phyloP scores from a whole-genome alignment of 2,888 invertebrate genomes.

The Frankliniella intonsa region DNA sequence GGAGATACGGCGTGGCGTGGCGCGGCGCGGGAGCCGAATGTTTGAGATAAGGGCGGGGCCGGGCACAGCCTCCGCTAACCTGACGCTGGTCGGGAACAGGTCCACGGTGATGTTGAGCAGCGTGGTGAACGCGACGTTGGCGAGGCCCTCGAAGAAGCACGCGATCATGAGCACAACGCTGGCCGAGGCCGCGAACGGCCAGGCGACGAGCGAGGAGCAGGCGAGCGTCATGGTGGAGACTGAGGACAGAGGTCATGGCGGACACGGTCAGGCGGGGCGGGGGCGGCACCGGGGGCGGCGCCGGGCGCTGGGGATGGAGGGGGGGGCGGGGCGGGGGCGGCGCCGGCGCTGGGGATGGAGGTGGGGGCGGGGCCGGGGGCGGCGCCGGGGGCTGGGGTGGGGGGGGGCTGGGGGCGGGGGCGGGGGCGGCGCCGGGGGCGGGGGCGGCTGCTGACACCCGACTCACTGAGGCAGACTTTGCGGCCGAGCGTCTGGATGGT shows the following conservation, averaged over 20 bases:
- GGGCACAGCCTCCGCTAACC: neutral
- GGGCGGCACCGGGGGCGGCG: neutral
- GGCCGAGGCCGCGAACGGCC: neutral
- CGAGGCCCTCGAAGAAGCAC: neutral
- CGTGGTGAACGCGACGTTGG: neutral
- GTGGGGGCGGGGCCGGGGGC: neutral
- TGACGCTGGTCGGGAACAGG: neutral
- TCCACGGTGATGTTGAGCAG: neutral
- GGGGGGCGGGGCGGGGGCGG: neutral
- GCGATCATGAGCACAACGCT: neutral
- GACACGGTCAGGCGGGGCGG: too few species aligned
- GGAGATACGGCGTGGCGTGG: neutral
- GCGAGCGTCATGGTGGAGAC: neutral
- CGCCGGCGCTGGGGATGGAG: too few species aligned
- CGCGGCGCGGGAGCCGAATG: too few species aligned
- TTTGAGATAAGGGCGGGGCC: neutral
- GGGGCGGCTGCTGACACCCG: neutral
- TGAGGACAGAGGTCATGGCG: neutral
- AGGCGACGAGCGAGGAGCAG: neutral
- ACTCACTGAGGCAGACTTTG: neutral
- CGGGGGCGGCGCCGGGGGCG: neutral
- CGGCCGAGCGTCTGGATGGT: neutral
- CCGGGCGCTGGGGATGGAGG: neutral
- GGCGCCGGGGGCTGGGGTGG: too few species aligned
- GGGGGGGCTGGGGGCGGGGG: neutral